phyloP scores from a whole-genome alignment of 2,888 invertebrate genomes.

The Eremobia ochroleuca region DNA sequence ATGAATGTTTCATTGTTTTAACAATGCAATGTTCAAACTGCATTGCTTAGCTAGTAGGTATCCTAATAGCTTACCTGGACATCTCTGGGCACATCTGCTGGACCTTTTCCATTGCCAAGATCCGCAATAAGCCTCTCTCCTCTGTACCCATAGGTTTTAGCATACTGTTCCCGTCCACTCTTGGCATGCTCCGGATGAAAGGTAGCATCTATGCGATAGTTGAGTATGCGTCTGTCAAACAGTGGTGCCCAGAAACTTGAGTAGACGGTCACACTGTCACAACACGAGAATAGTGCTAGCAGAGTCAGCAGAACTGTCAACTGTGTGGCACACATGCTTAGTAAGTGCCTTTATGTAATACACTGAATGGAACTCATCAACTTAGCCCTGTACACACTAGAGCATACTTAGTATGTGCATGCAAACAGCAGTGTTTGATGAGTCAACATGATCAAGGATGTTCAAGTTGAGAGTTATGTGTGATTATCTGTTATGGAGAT shows the following conservation, averaged over 20 bases:
- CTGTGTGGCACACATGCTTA: constrained; percentile 25
- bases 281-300: constrained; percentile 36
- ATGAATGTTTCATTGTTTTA: neutral
- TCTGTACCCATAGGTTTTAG: constrained; percentile 76
- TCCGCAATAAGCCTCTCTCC: constrained; percentile 81
- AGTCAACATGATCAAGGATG: constrained; percentile 55
- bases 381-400: neutral
- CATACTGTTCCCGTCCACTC: constrained; percentile 73
- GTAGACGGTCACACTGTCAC: constrained; percentile 73
- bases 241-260: constrained; percentile 88
- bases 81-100: constrained; percentile 46
- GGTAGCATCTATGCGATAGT: constrained; percentile 80
- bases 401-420: constrained; percentile 13
- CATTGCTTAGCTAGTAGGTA: neutral
- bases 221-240: constrained; percentile 79
- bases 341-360: neutral
- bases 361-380: constrained; percentile 25
- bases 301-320: neutral
- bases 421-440: constrained; percentile 57
- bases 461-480: constrained; percentile 13
- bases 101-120: constrained; percentile 81
- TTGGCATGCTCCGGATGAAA: constrained; percentile 79
- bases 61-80: constrained; percentile 70
- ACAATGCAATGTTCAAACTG: neutral
- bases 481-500: constrained; percentile 17